Conservation (phyloP, 1,140 invertebrate genomes). For the Oedothorax gibbosus region DNA sequence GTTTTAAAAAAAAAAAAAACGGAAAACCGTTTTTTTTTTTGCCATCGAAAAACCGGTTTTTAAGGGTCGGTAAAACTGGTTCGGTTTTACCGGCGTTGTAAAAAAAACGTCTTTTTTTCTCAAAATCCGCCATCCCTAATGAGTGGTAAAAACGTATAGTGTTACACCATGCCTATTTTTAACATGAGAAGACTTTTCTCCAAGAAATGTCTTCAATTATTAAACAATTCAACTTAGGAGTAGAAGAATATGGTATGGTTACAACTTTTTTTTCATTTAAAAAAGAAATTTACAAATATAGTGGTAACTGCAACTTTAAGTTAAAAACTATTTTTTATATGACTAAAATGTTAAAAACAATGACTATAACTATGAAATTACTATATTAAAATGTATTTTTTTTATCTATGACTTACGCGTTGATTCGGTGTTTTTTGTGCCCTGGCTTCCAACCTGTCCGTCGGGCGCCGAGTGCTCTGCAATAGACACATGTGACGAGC, state of each 20-base stretch:
- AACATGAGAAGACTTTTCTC: no score
- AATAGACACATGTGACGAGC: slow-evolving; percentile 30
- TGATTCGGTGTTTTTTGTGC: slow-evolving; percentile 39
- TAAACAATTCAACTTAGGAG: background rate
- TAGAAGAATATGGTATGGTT: background rate
- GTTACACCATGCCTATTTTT: no score
- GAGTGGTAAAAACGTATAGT: no score
- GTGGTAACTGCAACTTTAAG: background rate
- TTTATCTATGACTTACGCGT: slow-evolving; percentile 17
- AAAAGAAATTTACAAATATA: background rate
- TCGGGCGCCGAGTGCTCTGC: slow-evolving; percentile 6
- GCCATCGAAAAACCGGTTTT: no score
- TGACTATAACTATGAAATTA: background rate
- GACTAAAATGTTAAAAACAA: background rate
- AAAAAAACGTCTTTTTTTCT: no score
- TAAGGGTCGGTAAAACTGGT: no score
- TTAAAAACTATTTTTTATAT: background rate
- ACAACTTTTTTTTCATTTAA: background rate
- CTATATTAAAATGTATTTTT: background rate
- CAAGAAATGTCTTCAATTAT: no score
- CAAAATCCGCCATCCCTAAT: no score
- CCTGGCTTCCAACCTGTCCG: slow-evolving; percentile 46
- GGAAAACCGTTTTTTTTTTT: no score
- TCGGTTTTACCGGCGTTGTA: no score
- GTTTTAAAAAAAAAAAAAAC: no score